Evolutionary conservation across 2,797 vertebrate species (phyloP).

Genomic region (Acrossocheilus wenchowensis): DNA sequence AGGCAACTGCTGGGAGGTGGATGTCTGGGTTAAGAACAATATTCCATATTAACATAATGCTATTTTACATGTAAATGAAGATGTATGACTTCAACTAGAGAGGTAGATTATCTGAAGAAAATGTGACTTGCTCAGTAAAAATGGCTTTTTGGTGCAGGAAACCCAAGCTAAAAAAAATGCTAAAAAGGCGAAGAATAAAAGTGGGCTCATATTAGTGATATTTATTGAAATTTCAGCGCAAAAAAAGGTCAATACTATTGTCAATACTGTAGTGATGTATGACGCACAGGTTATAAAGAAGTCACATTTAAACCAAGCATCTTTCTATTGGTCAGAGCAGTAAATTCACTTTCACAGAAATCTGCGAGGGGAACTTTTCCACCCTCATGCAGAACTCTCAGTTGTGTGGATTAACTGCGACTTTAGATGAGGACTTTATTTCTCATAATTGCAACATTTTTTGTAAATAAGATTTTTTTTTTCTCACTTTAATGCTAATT

Average conservation of each 20-base stretch:
- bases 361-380: background rate
- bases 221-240: background rate
- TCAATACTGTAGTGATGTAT: background rate
- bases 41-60: background rate
- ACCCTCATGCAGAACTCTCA: background rate
- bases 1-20: constrained; percentile 14
- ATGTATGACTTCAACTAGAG: background rate
- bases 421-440: background rate
- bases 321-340: background rate
- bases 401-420: background rate
- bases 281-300: background rate
- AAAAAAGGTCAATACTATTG: background rate
- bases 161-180: background rate
- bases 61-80: background rate
- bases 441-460: background rate
- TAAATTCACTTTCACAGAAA: background rate
- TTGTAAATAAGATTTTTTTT: background rate
- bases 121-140: background rate
- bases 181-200: background rate
- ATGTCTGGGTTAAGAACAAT: constrained; percentile 26
- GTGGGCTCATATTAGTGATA: background rate
- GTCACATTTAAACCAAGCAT: background rate
- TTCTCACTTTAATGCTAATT: background rate
- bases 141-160: background rate
- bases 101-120: background rate